Conservation (phyloP, 2,888 invertebrate species). For the Nasonia oneida region DNA sequence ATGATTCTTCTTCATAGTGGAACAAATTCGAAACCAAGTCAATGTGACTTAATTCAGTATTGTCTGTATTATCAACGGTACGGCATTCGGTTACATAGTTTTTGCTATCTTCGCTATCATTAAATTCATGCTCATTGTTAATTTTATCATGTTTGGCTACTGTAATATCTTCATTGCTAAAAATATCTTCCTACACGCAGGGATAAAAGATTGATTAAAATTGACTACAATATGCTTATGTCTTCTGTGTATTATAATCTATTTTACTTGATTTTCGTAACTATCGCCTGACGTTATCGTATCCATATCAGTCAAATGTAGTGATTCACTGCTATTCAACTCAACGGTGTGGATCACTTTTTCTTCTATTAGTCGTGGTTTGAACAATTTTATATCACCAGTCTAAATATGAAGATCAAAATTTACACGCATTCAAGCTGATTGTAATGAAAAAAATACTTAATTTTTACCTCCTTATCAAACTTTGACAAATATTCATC, state of each 20-base stretch:
- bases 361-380: constrained; percentile 42
- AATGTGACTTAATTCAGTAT: not conserved
- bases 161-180: not conserved
- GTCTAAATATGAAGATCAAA: constrained; percentile 35
- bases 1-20: not conserved
- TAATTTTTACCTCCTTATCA: constrained; percentile 34
- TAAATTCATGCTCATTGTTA: not conserved
- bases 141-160: not conserved
- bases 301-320: not conserved
- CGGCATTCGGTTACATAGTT: not conserved
- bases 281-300: not conserved
- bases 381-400: constrained; percentile 33
- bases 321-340: constrained; percentile 11
- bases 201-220: not conserved
- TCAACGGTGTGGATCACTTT: constrained; percentile 26
- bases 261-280: constrained; percentile 28
- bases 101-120: not conserved
- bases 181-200: not conserved
- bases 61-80: not conserved
- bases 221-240: not conserved
- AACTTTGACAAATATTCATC: constrained; percentile 55
- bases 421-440: not conserved
- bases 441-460: not conserved
- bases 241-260: not conserved
- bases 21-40: not conserved